Evolutionary conservation across 35 echinoderm and acorn worm species (phyloP).

Genomic region (Lytechinus pictus): DNA sequence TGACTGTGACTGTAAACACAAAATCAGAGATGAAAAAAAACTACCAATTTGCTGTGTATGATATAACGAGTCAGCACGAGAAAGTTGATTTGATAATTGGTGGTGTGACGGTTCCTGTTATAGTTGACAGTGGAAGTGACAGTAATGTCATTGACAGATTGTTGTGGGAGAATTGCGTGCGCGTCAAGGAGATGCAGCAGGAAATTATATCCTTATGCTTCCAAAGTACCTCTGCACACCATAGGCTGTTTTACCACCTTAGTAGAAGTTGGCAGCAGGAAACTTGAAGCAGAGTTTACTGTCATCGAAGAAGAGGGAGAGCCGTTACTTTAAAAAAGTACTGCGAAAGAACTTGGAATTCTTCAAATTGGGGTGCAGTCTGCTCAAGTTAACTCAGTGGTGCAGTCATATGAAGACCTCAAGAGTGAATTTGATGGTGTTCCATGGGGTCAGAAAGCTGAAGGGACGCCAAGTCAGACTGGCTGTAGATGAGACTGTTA

Average conservation of each 20-base stretch:
- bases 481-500: too few species aligned
- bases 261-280: slow-evolving; percentile 29
- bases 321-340: slow-evolving; percentile 13
- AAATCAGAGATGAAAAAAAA: neutral
- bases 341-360: neutral
- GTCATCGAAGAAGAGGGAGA: slow-evolving; percentile 20
- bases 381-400: too few species aligned
- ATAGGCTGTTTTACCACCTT: slow-evolving; percentile 8
- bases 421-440: neutral
- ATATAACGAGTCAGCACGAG: neutral
- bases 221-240: too few species aligned
- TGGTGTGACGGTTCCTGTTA: slow-evolving; percentile 14
- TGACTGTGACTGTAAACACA: too few species aligned
- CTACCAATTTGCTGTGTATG: slow-evolving; percentile 29
- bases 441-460: slow-evolving; percentile 47
- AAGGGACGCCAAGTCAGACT: slow-evolving; percentile 43
- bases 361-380: slow-evolving; percentile 35
- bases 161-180: slow-evolving; percentile 21
- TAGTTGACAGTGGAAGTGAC: slow-evolving; percentile 44
- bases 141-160: slow-evolving; percentile 32
- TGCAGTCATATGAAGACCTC: slow-evolving; percentile 40
- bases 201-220: too few species aligned
- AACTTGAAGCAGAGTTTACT: slow-evolving; percentile 14
- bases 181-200: neutral
- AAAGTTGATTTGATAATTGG: neutral